Evolutionary conservation across 1,140 invertebrate species (phyloP).

Genomic region (Glomeris maerens): DNA sequence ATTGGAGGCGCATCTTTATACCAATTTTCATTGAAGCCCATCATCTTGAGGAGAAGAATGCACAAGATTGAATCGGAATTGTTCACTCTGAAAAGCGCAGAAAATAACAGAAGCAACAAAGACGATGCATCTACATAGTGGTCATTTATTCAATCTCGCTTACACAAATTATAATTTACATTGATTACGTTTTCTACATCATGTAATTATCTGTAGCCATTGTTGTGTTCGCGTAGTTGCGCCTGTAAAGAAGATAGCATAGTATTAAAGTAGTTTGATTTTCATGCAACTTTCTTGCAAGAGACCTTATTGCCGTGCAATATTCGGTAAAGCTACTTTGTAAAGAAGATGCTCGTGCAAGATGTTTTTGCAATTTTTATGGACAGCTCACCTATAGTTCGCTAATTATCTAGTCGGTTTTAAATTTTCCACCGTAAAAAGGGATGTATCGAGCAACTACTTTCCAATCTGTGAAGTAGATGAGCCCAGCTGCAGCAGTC

Average conservation of each 20-base stretch:
- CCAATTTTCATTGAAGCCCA: background rate
- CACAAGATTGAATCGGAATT: background rate
- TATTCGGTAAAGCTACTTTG: no score
- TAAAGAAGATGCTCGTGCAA: background rate
- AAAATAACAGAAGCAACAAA: no score
- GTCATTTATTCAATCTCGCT: no score
- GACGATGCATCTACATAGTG: no score
- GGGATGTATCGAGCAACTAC: constrained; percentile 51
- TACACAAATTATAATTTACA: no score
- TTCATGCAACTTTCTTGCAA: no score
- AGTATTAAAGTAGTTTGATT: background rate
- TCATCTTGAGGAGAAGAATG: background rate
- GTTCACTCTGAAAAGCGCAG: background rate
- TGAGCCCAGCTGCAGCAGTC: constrained; percentile 35
- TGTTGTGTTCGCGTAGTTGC: no score
- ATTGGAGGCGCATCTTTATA: background rate
- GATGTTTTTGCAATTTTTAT: background rate
- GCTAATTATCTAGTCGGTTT: background rate
- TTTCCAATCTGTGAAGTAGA: constrained; percentile 67
- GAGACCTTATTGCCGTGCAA: no score
- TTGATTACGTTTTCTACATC: no score
- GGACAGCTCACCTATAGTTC: background rate
- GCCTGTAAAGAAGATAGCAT: no score
- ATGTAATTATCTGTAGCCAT: no score
- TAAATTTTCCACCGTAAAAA: constrained; percentile 55